A percentile compares a stretch with the other conserved stretches of the same genome.
phyloP scores from a whole-genome alignment of 2,797 vertebrate genomes.

The Enteromius fasciolatus region DNA sequence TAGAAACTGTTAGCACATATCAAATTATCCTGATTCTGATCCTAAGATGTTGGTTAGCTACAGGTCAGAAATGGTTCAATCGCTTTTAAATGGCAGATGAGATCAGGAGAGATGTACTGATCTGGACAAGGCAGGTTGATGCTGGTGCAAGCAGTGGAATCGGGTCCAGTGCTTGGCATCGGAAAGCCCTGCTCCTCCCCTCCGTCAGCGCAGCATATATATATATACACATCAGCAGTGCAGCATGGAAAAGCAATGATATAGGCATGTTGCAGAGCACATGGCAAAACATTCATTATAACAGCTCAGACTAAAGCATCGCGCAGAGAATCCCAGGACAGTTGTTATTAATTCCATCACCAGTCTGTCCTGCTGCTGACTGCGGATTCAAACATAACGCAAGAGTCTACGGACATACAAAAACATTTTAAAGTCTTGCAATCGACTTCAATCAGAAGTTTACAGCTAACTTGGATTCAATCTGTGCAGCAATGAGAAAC shows the following conservation, averaged over 20 bases:
- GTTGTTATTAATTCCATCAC: neutral
- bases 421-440: neutral
- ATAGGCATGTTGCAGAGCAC: constrained; percentile 83
- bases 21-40: constrained; percentile 4
- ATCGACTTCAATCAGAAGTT: neutral
- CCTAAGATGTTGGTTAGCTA: neutral
- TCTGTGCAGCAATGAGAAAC: neutral
- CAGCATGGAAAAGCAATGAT: constrained; percentile 82
- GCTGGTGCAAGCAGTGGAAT: constrained; percentile 50
- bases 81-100: constrained; percentile 22
- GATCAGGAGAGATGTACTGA: constrained; percentile 41
- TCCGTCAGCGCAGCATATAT: constrained; percentile 68
- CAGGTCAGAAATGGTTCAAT: neutral
- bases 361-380: neutral
- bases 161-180: constrained; percentile 45
- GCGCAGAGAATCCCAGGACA: constrained; percentile 14
- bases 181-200: constrained; percentile 44
- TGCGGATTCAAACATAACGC: neutral
- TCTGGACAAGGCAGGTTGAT: constrained; percentile 21
- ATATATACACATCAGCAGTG: constrained; percentile 69
- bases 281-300: constrained; percentile 72
- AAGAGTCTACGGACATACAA: neutral
- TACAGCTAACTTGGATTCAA: neutral
- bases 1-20: constrained; percentile 19
- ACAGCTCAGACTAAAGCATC: constrained; percentile 50